A percentile compares a stretch with the other conserved stretches of the same genome.
phyloP scores from a whole-genome alignment of 2,113 vertebrate species.

The Petrocephalus zakoni region DNA sequence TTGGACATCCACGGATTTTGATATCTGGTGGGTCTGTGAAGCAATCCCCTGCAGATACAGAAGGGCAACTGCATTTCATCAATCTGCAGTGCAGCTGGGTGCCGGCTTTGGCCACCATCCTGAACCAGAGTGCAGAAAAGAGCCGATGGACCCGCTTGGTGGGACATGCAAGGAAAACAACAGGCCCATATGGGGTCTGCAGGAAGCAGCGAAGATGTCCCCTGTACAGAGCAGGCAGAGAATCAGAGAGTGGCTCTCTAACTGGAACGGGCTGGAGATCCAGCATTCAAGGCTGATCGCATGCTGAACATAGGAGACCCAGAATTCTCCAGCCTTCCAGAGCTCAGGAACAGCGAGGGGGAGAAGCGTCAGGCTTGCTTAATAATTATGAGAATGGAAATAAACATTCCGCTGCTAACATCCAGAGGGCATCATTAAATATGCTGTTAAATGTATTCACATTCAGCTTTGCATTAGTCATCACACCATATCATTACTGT shows the following conservation, averaged over 20 bases:
- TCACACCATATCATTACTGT: not conserved
- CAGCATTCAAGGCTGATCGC: not conserved
- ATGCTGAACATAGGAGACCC: not conserved
- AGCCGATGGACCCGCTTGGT: not conserved
- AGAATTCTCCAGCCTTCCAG: not conserved
- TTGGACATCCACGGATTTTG: not conserved
- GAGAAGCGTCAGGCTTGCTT: constrained; percentile 20
- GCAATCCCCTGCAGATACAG: not conserved
- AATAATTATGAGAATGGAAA: constrained; percentile 28
- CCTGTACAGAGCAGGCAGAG: not conserved
- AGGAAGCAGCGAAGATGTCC: not conserved
- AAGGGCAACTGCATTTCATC: not conserved
- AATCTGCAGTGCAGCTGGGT: constrained; percentile 17
- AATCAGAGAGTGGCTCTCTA: not conserved
- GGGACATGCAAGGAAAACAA: not conserved
- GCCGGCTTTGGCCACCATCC: not conserved
- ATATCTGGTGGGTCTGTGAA: constrained; percentile 21
- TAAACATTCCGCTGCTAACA: constrained; percentile 16
- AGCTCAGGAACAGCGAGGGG: not conserved
- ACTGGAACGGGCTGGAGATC: not conserved
- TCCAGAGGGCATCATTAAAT: constrained; percentile 7
- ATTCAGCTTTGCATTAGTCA: not conserved
- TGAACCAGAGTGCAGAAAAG: not conserved
- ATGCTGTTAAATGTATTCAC: not conserved
- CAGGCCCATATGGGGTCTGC: not conserved